Conservation (phyloP, 2,888 invertebrate genomes). For the Limnephilus lunatus region DNA sequence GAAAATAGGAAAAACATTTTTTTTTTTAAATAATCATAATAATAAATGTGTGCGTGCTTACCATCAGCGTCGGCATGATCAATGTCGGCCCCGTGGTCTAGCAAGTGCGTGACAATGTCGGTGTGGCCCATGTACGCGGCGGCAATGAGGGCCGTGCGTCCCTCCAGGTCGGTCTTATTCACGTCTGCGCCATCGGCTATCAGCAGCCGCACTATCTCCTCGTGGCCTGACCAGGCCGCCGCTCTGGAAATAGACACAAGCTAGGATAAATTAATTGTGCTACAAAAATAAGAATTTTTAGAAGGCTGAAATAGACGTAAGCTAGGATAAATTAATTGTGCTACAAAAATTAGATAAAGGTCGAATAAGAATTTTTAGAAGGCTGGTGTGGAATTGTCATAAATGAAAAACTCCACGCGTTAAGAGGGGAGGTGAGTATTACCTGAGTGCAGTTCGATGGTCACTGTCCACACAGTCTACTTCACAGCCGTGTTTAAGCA, state of each 20-base stretch:
- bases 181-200: conserved; percentile 87
- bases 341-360: too few relatives aligned
- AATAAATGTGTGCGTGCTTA: conserved; percentile 79
- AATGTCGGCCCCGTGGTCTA: conserved; percentile 89
- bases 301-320: background rate
- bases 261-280: background rate
- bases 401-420: background rate
- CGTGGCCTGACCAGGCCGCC: conserved; percentile 96
- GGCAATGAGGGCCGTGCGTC: conserved; percentile 94
- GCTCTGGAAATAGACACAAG: conserved; percentile 75
- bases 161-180: conserved; percentile 92
- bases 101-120: conserved; percentile 90
- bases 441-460: conserved; percentile 89
- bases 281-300: too few relatives aligned
- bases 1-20: too few relatives aligned
- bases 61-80: conserved; percentile 92
- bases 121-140: conserved; percentile 98
- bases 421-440: background rate
- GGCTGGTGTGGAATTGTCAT: too few relatives aligned
- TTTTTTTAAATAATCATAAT: too few relatives aligned
- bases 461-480: conserved; percentile 93
- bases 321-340: background rate
- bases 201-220: conserved; percentile 86
- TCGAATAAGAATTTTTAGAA: too few relatives aligned
- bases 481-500: conserved; percentile 87